Evolutionary conservation across 2,797 vertebrate species (phyloP).

Genomic region (Phataginus tricuspis): DNA sequence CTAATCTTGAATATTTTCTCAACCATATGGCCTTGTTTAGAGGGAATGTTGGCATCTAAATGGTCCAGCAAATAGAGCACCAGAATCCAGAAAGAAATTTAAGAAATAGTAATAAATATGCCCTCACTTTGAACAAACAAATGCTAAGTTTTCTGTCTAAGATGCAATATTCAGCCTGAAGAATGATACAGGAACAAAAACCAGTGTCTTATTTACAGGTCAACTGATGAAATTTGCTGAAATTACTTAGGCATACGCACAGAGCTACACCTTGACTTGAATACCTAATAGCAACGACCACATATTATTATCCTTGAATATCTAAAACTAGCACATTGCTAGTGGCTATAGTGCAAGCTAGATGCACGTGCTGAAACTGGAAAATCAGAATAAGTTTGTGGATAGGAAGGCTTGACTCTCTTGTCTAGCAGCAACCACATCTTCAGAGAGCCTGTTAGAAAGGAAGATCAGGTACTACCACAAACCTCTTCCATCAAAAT

Average conservation of each 20-base stretch:
- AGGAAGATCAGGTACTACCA: background rate
- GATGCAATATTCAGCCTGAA: background rate
- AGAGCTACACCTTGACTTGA: background rate
- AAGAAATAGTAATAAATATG: background rate
- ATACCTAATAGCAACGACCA: accelerated
- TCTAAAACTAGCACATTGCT: background rate
- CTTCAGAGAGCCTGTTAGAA: background rate
- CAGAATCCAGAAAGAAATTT: background rate
- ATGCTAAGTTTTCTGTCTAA: background rate
- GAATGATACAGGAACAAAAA: too few relatives aligned
- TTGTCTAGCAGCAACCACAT: too few relatives aligned
- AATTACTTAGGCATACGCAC: background rate
- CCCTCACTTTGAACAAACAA: background rate
- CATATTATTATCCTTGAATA: background rate
- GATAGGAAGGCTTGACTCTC: accelerated
- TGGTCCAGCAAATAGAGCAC: background rate
- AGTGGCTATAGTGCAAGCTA: accelerated
- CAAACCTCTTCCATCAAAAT: background rate
- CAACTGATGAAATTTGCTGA: background rate
- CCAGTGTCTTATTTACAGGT: background rate
- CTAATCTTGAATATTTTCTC: background rate
- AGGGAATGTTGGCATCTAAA: background rate
- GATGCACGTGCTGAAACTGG: accelerated
- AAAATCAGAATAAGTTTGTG: background rate
- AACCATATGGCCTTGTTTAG: background rate